These are phyloP conservation scores for Pseudonaja textilis DNA, from an alignment of 2,113 vertebrate species.

Conservation along the genomic window DNA sequence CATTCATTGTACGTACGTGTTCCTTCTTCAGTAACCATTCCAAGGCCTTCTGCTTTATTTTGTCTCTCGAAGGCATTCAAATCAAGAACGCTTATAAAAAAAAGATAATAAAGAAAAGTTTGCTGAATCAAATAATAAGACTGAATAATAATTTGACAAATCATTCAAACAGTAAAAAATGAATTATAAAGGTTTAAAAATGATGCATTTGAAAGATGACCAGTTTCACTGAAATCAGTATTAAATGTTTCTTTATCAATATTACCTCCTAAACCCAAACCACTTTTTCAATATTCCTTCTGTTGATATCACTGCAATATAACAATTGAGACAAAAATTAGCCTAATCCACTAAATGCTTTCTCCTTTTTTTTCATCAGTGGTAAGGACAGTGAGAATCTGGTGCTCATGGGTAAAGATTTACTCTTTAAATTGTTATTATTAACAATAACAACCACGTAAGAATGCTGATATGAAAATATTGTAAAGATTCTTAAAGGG, in stretches of 20 bases:
- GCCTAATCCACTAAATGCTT: not conserved
- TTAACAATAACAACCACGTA: not conserved
- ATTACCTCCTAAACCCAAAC: slow-evolving; percentile 7
- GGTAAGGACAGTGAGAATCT: not conserved
- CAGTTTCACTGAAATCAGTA: not conserved
- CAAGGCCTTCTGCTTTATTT: slow-evolving; percentile 98
- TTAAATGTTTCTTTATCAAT: not conserved
- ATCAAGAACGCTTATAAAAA: slow-evolving; percentile 86
- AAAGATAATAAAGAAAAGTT: slow-evolving; percentile 34
- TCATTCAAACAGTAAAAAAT: not conserved
- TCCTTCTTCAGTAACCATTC: slow-evolving; percentile 99
- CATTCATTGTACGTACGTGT: slow-evolving; percentile 85
- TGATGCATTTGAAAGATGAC: slow-evolving; percentile 2
- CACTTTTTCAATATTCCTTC: not conserved
- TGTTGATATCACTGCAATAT: not conserved
- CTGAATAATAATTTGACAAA: not conserved
- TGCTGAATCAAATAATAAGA: slow-evolving; percentile 29
- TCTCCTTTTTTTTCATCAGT: not conserved
- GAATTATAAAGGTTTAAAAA: not conserved
- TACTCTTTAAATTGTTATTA: not conserved
- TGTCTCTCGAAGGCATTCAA: slow-evolving; percentile 98
- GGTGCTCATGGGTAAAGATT: not conserved
- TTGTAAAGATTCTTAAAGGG: not conserved
- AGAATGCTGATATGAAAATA: not conserved
- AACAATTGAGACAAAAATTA: slow-evolving; percentile 19